Evolutionary conservation across 2,888 invertebrate genomes (phyloP), one percentile per base, ranked within the genome.

Genomic region (Hydrotaea diabolus): DNA sequence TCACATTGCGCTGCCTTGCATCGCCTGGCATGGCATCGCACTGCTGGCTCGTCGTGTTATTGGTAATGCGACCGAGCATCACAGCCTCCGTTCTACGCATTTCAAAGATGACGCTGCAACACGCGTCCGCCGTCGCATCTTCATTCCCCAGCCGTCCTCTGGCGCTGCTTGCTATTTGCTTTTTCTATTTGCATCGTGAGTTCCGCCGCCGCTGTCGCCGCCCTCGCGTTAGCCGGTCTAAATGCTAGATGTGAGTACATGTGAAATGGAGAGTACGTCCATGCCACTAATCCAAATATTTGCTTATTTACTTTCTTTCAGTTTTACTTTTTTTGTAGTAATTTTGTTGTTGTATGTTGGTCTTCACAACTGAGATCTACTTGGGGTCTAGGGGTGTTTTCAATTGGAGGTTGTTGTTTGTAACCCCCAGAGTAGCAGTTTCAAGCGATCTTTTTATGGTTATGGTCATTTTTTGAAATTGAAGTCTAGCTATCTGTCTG

Each of bases 101-200:
- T 59, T 23, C 36, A 57, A 49, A 49, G 49, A n/a, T 7, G 31
- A 31, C 49, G 13, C 1, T 13, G 49, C 7, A 49, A 49, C n/a
- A 49, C 49, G 39, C 39, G 39, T 39, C 9, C 9, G 62, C 46
- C 23, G 19, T 13, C 39, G 9, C 8, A 39, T 66, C 2, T 36
- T 8, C 21, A 21, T 46, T 69, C 43, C 69, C 21, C 2, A 1
- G 17, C 17, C 39, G 4, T 17, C 66, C 66, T 66, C 57, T 66
- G 21, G 49, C 73, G 57, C 66, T 83, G 69, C 80, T 80, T 66
- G 74, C 83, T 80, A 74, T 80, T 74, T 77, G 69, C 83, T 80
- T 71, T 80, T 74, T 80, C 74, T 75, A 83, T 83, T 83, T 80
- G 80, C 80, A 77, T 74, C 69, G 49, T 66, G 73, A 83, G 72